Conservation (phyloP, 2,797 vertebrate species). For the Lithobates pipiens region DNA sequence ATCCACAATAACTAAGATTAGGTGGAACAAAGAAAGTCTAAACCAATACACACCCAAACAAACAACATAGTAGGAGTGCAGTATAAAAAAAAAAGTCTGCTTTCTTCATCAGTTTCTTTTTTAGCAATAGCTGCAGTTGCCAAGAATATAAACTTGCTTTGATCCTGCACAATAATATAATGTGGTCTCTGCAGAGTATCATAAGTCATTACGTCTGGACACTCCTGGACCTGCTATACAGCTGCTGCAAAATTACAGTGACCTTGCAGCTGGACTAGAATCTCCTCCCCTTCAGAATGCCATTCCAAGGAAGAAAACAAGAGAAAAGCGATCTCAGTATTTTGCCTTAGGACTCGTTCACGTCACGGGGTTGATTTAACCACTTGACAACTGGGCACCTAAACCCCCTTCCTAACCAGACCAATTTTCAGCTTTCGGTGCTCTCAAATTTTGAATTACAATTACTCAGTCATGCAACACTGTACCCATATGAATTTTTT, state of each 20-base stretch:
- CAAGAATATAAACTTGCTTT: too few relatives aligned
- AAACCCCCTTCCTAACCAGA: too few relatives aligned
- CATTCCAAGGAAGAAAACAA: background rate
- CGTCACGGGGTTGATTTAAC: too few relatives aligned
- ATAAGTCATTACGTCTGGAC: background rate
- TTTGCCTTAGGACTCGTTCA: background rate
- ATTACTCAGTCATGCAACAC: too few relatives aligned
- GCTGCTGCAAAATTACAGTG: background rate
- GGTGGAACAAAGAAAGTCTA: background rate
- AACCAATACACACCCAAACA: slow-evolving; percentile 1
- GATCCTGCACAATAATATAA: background rate
- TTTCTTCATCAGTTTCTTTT: background rate
- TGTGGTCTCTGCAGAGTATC: background rate
- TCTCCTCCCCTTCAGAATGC: background rate
- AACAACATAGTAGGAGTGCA: background rate
- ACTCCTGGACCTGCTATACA: background rate
- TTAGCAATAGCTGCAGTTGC: background rate
- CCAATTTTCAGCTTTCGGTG: too few relatives aligned
- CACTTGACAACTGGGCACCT: too few relatives aligned
- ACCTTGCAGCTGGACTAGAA: slow-evolving; percentile 14
- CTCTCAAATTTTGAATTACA: too few relatives aligned
- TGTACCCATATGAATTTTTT: too few relatives aligned
- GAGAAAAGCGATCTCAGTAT: background rate
- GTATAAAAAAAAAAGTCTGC: too few relatives aligned
- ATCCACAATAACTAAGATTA: background rate